Base-by-base conservation (phyloP, 1,140 invertebrate species). In the Macrobrachium nipponense region DNA sequence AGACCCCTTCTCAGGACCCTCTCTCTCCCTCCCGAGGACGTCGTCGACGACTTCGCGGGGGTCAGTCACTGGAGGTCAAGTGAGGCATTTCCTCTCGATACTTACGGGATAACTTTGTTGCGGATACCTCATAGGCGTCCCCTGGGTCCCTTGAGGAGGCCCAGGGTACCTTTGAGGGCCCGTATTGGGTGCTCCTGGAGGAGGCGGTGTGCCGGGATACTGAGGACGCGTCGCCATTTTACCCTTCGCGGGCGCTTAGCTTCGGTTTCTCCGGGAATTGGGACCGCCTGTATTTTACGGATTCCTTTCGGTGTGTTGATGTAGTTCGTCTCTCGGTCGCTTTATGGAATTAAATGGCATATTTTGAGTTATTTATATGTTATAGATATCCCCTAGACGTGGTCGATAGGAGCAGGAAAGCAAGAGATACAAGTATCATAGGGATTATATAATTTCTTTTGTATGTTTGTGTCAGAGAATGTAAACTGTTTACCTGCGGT, bases 141-240 rank as follows among this genome's bases (percentile, higher is more conserved):
- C 87, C 61, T 85, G 87, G 2, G 60, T 75, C 64, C 84, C 84
- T 70, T 86, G 87, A 59, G 51, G 51, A 51, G 87, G 83, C 64
- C 75, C 80, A 73, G 84, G 70, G 58, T 87, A 88, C 61, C 87
- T 68, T 80, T 81, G 87, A 23, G 86, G 77, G 23, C 68, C 60
- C 15, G 80, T 81, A 70, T 80, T 76, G 62, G 87, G 87, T 17
- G 87, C 83, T 62, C 84, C 87, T 18, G 87, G 84, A 75, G 87
- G 87, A 59, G 87, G 87, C 23, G 87, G 87, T 11, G 87, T 88
- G n/a, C 87, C 87, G 60, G 87, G 87, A 62, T 86, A 88, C 14
- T 80, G 85, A 62, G 87, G 87, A 88, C 87, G 87, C 87, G 87
- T 66, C 84, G 87, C 84, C 87, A 88, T 88, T 60, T 86, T 78